Base-by-base conservation (phyloP, 2,797 vertebrate genomes). In the Knipowitschia caucasica region DNA sequence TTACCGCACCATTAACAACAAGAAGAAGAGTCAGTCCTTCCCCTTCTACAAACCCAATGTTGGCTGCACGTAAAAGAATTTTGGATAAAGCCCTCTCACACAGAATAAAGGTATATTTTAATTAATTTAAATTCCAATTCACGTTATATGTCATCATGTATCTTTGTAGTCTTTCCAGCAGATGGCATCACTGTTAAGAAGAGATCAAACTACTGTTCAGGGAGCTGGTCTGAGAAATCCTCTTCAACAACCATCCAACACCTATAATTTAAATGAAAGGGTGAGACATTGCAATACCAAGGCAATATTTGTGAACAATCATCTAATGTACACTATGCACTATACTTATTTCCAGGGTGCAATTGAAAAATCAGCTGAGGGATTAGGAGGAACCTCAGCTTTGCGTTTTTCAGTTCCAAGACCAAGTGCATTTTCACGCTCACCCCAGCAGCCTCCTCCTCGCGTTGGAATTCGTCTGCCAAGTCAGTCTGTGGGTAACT, bases 41-140 rank as follows among this genome's bases (percentile, higher is more conserved):
- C 23, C 80, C 81, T 1, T 58, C 77, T 11, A 87, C 79, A 40
- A 94, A 59, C 62, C 83, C 92, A 31, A 88, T 91, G 51, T 70
- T 92, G 57, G 86, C 87, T 20, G 88, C 89, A 58, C 91, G 90
- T 39, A 92, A 83, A 64, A 90, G 81, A 59, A 80, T 89, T 1
- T 43, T 92, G 75, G 91, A 92, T 59, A 91, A 91, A 78, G 88
- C 89, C 0, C 46, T 91, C 59, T 84, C 88, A 17, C 86, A 92
- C 43, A 90, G 89, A 64, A 83, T 89, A 47, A 91, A 91, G 90
- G 92, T 92, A 83, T 18, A 44, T 50, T 33, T 7, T 11, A 12
- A 14, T 34, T n/a, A 29, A 5, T 17, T 4, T 27, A 26, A 7
- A 7, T 38, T 20, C 43, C 21, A 54, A 34, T 12, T 5, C 7